A percentile compares a stretch with the other conserved stretches of the same genome.
phyloP scores from a whole-genome alignment of 2,888 invertebrate species.

The Pachymerium ferrugineum region DNA sequence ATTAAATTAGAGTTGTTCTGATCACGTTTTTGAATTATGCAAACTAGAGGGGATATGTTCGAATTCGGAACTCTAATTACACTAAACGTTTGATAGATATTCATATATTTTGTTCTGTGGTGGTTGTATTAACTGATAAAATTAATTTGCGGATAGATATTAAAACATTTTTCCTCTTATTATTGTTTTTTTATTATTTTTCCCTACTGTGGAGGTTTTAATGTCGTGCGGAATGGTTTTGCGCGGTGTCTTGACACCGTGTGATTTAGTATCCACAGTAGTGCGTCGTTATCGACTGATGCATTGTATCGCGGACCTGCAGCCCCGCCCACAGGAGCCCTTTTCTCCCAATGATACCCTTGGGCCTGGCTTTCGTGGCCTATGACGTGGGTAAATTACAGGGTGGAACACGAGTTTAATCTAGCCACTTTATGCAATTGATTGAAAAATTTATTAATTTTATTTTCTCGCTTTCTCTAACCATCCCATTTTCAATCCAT shows the following conservation, averaged over 20 bases:
- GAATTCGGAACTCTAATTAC: no score
- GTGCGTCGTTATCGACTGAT: conserved; percentile 9
- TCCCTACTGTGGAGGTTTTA: no score
- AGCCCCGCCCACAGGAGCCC: conserved; percentile 15
- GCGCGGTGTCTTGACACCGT: not conserved
- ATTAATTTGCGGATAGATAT: no score
- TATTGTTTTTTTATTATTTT: not conserved
- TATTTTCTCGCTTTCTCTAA: not conserved
- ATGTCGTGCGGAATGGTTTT: not conserved
- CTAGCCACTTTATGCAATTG: not conserved
- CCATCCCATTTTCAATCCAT: no score
- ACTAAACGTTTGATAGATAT: no score
- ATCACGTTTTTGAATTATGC: no score
- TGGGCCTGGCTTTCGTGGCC: not conserved
- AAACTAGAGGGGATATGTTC: no score
- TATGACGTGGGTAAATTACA: not conserved
- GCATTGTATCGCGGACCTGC: not conserved
- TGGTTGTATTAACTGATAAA: no score
- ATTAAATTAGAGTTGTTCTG: no score
- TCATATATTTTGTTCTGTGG: no score
- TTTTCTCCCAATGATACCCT: not conserved
- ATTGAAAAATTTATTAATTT: conserved; percentile 18
- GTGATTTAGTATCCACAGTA: not conserved
- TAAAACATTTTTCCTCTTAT: no score
- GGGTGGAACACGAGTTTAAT: conserved; percentile 1